These are phyloP conservation scores for Helogale parvula DNA, from an alignment of 2,113 vertebrate species.

Conservation along the genomic window DNA sequence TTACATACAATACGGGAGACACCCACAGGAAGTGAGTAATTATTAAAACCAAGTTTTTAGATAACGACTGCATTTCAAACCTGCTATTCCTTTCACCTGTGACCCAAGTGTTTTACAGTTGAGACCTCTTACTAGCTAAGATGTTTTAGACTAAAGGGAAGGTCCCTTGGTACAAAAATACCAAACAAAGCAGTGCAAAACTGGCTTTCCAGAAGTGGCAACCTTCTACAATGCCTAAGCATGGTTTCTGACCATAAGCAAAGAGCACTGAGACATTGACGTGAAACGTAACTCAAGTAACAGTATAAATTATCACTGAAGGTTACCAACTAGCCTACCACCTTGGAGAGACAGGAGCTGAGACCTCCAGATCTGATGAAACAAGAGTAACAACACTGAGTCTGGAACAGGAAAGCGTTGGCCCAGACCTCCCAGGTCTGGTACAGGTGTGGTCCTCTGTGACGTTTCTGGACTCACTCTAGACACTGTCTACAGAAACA, in stretches of 20 bases:
- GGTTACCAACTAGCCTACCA: not conserved
- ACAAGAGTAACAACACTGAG: not conserved
- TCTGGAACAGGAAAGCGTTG: not conserved
- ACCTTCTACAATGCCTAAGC: not conserved
- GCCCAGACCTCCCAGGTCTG: not conserved
- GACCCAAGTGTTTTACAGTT: not conserved
- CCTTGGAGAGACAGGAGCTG: not conserved
- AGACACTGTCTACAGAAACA: not conserved
- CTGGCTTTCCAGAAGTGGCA: not conserved
- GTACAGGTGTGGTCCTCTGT: not conserved
- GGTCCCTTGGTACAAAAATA: not conserved
- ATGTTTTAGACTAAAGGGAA: not conserved
- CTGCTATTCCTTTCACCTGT: not conserved
- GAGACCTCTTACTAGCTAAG: not conserved
- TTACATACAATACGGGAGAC: not conserved
- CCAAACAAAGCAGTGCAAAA: not conserved
- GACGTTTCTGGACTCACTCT: not conserved
- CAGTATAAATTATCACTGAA: not conserved
- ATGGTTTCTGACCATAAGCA: not conserved
- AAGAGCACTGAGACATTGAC: not conserved
- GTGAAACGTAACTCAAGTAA: not conserved
- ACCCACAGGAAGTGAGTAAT: not conserved
- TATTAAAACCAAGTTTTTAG: conserved; percentile 13
- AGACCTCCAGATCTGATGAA: not conserved
- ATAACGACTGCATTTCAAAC: not conserved